Evolutionary conservation across 2,113 vertebrate species (phyloP), one percentile per base, ranked within the genome.

Genomic region (Onychostruthus taczanowskii): DNA sequence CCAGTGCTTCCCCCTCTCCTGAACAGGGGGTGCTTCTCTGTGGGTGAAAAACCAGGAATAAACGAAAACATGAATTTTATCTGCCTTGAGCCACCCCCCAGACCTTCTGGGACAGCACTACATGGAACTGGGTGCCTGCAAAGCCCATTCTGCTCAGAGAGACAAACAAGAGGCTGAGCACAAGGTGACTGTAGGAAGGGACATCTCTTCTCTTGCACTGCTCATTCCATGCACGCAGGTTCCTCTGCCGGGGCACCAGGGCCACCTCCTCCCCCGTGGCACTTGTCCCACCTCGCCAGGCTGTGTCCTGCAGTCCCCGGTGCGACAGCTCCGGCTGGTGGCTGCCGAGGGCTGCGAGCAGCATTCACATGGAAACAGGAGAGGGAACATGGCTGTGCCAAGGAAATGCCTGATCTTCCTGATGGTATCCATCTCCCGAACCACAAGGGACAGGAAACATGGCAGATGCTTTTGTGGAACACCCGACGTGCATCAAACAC

Each of bases 281-380:
- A 2, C 63, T 62, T 15, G 73, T 52, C 52, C 59, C 75, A 21
- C 3, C 24, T 14, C 2, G 2, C 23, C 0, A 52, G 55, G 55
- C 76, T 0, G 62, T 0, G 2, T 18, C 8, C 49, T 13, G 82
- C 44, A 7, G 5, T 82, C 11, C 7, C 41, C 0, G 16, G 79
- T 55, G 68, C 81, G 21, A 93, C 27, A 95, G 96, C 95, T 82
- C 95, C 76, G 5, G 83, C 96, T 97, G 85, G 82, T 96, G 97
- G 95, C 80, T 85, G 90, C 87, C 7, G 13, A 68, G 75, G 43
- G 84, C 86, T 4, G 21, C 24, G 9, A 16, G 17, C 47, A 44
- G 49, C 58, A 11, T n/a, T n/a, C 28, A 22, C 47, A 11, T 0
- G 6, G 41, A 50, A 78, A 82, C 28, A 11, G 52, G 46, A 73